Evolutionary conservation across 2,888 invertebrate species (phyloP), one percentile per base, ranked within the genome.

Genomic region (Mimumesa dahlbomi): DNA sequence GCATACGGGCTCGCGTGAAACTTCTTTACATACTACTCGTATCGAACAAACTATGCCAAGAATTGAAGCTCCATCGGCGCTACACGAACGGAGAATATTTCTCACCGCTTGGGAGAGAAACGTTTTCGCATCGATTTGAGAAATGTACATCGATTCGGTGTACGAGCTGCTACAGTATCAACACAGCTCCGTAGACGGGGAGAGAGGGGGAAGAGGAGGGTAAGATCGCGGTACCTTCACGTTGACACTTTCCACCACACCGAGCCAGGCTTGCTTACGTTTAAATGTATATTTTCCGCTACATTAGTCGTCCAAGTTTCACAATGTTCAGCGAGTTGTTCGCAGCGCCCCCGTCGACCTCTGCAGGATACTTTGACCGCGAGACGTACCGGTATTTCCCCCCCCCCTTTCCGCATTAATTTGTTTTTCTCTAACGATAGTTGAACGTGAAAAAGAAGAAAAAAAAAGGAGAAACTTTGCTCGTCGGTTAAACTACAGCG

Each of bases 201-300:
- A n/a, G n/a, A n/a, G n/a, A n/a, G n/a, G n/a, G n/a, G n/a, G n/a
- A n/a, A n/a, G n/a, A n/a, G n/a, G n/a, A n/a, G n/a, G n/a, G n/a
- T n/a, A n/a, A 48, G 18, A 22, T 36, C 46, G 22, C 34, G n/a
- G 36, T 11, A 19, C 36, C n/a, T 13, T 21, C 52, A 16, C 36
- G 34, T 2, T 22, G 43, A 2, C 42, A 25, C 46, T n/a, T 38
- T 13, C 11, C 21, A 34, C 4, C 5, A 38, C 9, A 16, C 25
- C 11, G 16, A 4, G 11, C 54, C 2, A 2, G 11, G 11, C 1
- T 34, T 42, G 14, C 22, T 38, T 49, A 18, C 56, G 22, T 65
- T 70, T 77, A 82, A 82, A 78, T 82, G 75, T 82, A 82, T 81
- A 81, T 82, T 82, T 84, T 82, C 77, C 75, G 74, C 70, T 76